Base-by-base conservation (phyloP, 1,140 invertebrate species). In the Cherax destructor region DNA sequence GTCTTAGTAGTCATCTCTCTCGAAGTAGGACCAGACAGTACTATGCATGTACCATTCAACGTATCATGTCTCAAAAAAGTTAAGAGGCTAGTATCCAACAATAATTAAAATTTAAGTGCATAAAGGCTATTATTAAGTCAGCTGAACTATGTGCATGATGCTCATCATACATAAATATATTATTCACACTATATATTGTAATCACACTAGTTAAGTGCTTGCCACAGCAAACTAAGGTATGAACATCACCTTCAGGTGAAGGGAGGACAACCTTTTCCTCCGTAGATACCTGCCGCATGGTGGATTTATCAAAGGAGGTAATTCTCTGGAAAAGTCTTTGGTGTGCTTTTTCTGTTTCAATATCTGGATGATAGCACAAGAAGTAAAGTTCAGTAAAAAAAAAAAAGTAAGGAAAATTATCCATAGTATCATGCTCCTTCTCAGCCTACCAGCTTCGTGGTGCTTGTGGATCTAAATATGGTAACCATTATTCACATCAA, bases 291-390 rank as follows among this genome's bases (percentile, higher is more conserved):
- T 91, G 89, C 76, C 89, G 52, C 89, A 91, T 85, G 30, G 47
- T 74, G 50, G 65, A 74, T 24, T 91, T 91, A 77, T 91, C 90
- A 86, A 86, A 91, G 21, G 77, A 77, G 21, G 78, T 65, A 69
- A 86, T 59, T 69, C 90, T 77, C 78, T 91, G 77, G 90, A 86
- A 91, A 83, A 86, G 41, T 69, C 65, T 86, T 86, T 86, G 90
- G 50, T 91, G 84, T 30, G 78, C 49, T 91, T 81, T 81, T 83
- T 91, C 90, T 61, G 49, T 52, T 91, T 86, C 90, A 49, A 91
- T 91, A 86, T 91, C 90, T 83, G 80, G 41, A 72, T 50, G 24
- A 81, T 61, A 86, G 84, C 47, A 69, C 41, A 86, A 76, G 56
- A 52, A 79, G 79, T 84, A 52, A n/a, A 18, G 50, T 78, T 78